Conservation (phyloP, 2,113 vertebrate species). For the Brachyhypopomus occidentalis region DNA sequence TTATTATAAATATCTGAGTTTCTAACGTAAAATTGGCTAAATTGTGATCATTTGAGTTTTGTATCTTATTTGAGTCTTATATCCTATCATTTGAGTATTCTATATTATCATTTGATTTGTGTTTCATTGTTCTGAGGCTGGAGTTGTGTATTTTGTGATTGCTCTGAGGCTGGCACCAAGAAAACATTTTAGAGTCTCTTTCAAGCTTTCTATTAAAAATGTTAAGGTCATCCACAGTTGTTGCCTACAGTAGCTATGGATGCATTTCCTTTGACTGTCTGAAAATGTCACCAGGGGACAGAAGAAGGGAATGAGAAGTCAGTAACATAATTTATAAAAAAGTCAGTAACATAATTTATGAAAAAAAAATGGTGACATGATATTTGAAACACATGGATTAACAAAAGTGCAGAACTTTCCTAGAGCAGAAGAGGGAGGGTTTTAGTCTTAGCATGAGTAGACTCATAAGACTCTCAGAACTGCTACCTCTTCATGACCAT, state of each 20-base stretch:
- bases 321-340: neutral
- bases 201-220: constrained; percentile 2
- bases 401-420: too few species aligned
- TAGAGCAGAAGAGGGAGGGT: neutral
- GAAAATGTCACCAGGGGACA: neutral
- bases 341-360: neutral
- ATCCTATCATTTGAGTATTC: too few species aligned
- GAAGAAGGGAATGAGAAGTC: neutral
- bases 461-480: too few species aligned
- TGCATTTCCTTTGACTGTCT: neutral
- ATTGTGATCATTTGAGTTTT: too few species aligned
- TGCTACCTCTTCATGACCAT: too few species aligned
- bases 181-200: neutral
- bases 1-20: neutral
- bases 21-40: too few species aligned
- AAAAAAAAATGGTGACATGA: neutral
- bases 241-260: neutral
- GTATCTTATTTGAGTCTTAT: too few species aligned
- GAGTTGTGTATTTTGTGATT: neutral
- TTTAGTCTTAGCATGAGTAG: neutral
- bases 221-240: neutral
- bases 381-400: neutral
- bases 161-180: neutral
- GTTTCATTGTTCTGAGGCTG: too few species aligned
- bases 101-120: too few species aligned